phyloP scores from a whole-genome alignment of 2,797 vertebrate species.

The Tragelaphus eurycerus region DNA sequence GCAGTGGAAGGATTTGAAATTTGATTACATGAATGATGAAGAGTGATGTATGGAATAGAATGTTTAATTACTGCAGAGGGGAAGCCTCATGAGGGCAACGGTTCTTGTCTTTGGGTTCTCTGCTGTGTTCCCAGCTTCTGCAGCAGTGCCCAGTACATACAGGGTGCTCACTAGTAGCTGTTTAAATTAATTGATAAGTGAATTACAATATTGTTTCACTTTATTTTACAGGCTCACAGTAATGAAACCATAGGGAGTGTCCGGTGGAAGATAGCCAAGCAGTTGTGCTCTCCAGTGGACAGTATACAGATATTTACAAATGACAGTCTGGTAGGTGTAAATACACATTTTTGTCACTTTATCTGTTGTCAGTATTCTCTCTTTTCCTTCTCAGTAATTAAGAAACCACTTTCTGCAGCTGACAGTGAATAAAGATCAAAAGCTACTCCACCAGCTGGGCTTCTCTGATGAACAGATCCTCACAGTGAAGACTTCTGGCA shows the following conservation, averaged over 20 bases:
- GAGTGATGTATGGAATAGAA: not conserved
- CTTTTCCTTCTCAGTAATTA: slow-evolving; percentile 30
- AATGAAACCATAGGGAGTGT: slow-evolving; percentile 98
- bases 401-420: slow-evolving; percentile 84
- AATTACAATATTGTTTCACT: not conserved
- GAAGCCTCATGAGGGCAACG: not conserved
- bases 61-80: not conserved
- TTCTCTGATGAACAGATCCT: slow-evolving; percentile 97
- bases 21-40: not conserved
- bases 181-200: not conserved
- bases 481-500: slow-evolving; percentile 96
- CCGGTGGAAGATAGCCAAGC: slow-evolving; percentile 97
- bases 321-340: slow-evolving; percentile 94
- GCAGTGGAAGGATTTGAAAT: not conserved
- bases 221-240: slow-evolving; percentile 93
- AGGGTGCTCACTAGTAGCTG: not conserved
- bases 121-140: not conserved
- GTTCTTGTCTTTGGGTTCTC: not conserved
- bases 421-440: slow-evolving; percentile 98
- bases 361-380: not conserved
- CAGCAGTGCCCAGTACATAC: not conserved
- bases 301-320: slow-evolving; percentile 99
- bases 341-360: not conserved
- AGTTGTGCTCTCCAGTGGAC: slow-evolving; percentile 96
- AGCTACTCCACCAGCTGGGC: slow-evolving; percentile 96